Conservation (phyloP, 2,888 invertebrate genomes). For the Pherbina coryleti region DNA sequence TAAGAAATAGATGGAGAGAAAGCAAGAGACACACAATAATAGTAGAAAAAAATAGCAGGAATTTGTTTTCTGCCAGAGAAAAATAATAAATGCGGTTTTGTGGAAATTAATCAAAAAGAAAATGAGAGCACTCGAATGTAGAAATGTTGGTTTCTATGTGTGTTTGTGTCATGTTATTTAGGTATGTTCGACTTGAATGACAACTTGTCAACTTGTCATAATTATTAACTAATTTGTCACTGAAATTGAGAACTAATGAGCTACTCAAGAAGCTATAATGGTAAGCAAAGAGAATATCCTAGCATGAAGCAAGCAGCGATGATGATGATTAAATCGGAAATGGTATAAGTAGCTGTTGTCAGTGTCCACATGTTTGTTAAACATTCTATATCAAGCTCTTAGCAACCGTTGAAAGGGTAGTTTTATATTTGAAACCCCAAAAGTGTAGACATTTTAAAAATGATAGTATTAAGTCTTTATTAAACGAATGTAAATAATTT, state of each 20-base stretch:
- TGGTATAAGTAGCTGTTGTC: too few species aligned
- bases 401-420: too few species aligned
- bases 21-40: background rate
- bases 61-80: background rate
- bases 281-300: background rate
- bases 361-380: too few species aligned
- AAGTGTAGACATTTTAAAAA: too few species aligned
- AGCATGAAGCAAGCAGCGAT: too few species aligned
- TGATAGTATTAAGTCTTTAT: too few species aligned
- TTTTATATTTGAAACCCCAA: too few species aligned
- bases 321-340: too few species aligned
- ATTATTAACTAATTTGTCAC: conserved; percentile 41
- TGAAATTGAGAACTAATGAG: conserved; percentile 3
- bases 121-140: background rate
- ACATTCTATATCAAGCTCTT: too few species aligned
- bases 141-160: too few species aligned
- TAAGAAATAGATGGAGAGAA: background rate
- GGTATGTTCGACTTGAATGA: background rate
- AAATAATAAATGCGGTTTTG: background rate
- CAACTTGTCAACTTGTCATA: conserved; percentile 40
- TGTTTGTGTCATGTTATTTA: background rate
- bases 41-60: background rate
- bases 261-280: background rate
- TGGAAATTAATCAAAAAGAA: background rate
- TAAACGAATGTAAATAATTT: too few species aligned